A percentile compares a stretch with the other conserved stretches of the same genome.
phyloP scores from a whole-genome alignment of 2,888 invertebrate species.

The Cosmorhoe ocellata region DNA sequence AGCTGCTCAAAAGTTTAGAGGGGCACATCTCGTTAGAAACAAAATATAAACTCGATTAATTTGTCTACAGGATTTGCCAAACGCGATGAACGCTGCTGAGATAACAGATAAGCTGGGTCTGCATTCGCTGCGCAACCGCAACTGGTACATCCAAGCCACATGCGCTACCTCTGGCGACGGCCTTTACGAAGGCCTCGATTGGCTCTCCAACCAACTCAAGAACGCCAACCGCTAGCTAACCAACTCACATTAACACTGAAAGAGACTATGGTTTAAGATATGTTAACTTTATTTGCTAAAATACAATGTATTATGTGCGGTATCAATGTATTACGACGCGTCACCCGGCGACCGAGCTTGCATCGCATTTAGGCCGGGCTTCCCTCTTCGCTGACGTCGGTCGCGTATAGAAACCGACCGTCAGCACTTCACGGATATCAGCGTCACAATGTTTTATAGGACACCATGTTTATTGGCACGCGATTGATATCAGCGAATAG shows the following conservation, averaged over 20 bases:
- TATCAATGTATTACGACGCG: constrained; percentile 75
- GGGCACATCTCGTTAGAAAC: too few species aligned
- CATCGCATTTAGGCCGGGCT: constrained; percentile 40
- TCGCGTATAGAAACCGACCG: too few species aligned
- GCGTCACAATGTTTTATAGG: too few species aligned
- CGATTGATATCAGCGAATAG: too few species aligned
- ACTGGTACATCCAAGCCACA: constrained; percentile 98
- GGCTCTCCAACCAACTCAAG: constrained; percentile 99
- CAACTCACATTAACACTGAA: constrained; percentile 74
- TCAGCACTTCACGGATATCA: too few species aligned
- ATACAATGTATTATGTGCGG: constrained; percentile 81
- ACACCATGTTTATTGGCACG: too few species aligned
- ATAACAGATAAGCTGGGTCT: constrained; percentile 99
- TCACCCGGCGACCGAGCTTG: constrained; percentile 69
- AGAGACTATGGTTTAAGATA: constrained; percentile 83
- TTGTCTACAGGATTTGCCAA: constrained; percentile 94
- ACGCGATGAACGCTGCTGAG: constrained; percentile 99
- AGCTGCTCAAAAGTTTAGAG: too few species aligned
- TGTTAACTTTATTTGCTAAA: constrained; percentile 82
- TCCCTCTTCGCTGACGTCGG: too few species aligned
- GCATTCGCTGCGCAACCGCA: constrained; percentile 98
- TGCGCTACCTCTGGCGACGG: constrained; percentile 99
- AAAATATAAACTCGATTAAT: background rate
- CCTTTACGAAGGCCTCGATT: constrained; percentile 99
- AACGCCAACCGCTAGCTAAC: constrained; percentile 95